Percentiles rank a stretch among this genome's conserved stretches.
Conservation (phyloP, 2,888 invertebrate species). For the Luperina nickerlii region DNA sequence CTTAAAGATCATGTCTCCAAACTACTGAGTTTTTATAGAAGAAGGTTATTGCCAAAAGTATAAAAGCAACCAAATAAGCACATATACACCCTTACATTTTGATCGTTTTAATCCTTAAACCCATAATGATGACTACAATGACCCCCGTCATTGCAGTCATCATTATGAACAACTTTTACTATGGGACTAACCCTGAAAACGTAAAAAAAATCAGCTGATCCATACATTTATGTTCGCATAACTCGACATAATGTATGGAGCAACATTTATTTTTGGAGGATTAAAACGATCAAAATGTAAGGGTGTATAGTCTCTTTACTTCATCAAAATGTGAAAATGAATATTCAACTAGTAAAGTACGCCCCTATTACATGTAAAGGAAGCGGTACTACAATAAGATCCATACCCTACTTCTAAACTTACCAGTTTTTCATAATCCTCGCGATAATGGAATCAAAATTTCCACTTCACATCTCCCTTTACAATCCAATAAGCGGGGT, state of each 20-base stretch:
- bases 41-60: not conserved
- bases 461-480: conserved; percentile 41
- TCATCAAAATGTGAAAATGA: conserved; percentile 14
- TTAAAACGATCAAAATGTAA: no score
- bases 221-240: no score
- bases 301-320: not conserved
- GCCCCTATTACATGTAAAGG: conserved; percentile 24
- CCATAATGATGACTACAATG: no score
- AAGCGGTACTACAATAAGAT: conserved; percentile 32
- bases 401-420: conserved; percentile 38
- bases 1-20: not conserved
- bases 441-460: conserved; percentile 46
- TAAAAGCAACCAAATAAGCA: not conserved
- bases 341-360: conserved; percentile 26
- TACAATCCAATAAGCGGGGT: conserved; percentile 36
- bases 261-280: no score
- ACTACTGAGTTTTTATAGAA: not conserved
- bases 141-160: no score
- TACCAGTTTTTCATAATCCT: conserved; percentile 52
- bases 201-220: no score
- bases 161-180: no score
- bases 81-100: no score
- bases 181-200: no score
- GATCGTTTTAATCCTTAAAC: no score
- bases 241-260: no score